Evolutionary conservation across 1,140 invertebrate species (phyloP).

Genomic region (Apis florea): DNA sequence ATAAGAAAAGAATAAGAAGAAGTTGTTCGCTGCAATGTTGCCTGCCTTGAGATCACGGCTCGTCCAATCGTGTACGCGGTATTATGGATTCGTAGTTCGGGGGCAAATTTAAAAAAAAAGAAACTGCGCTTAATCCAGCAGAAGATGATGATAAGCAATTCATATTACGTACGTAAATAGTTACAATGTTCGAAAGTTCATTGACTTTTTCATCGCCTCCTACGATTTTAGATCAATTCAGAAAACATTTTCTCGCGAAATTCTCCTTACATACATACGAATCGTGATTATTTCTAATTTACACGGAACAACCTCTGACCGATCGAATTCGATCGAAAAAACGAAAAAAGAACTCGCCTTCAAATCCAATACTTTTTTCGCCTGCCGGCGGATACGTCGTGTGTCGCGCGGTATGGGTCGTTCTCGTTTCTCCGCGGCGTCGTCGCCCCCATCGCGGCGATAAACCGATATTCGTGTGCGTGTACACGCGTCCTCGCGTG

Average conservation of each 20-base stretch:
- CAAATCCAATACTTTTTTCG: neutral
- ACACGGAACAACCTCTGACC: too few relatives aligned
- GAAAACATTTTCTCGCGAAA: too few relatives aligned
- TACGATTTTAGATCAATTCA: too few relatives aligned
- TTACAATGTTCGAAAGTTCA: too few relatives aligned
- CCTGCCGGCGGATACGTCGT: neutral
- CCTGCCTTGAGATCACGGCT: neutral
- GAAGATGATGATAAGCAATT: too few relatives aligned
- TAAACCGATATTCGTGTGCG: constrained; percentile 30
- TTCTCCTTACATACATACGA: too few relatives aligned
- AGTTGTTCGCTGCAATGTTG: neutral
- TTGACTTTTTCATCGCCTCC: too few relatives aligned
- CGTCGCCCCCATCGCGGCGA: constrained; percentile 5
- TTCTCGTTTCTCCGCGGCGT: constrained; percentile 41
- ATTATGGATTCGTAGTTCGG: neutral
- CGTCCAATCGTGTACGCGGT: neutral
- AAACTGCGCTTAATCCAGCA: too few relatives aligned
- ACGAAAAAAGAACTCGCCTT: neutral
- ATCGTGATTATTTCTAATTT: too few relatives aligned
- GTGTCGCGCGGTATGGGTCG: constrained; percentile 1
- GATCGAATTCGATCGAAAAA: neutral
- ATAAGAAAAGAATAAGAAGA: too few relatives aligned
- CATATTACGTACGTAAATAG: too few relatives aligned
- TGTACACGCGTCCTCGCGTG: neutral
- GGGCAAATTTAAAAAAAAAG: neutral